Evolutionary conservation across 2,888 invertebrate genomes (phyloP), one percentile per base, ranked within the genome.

Genomic region (Trissolcus japonicus): DNA sequence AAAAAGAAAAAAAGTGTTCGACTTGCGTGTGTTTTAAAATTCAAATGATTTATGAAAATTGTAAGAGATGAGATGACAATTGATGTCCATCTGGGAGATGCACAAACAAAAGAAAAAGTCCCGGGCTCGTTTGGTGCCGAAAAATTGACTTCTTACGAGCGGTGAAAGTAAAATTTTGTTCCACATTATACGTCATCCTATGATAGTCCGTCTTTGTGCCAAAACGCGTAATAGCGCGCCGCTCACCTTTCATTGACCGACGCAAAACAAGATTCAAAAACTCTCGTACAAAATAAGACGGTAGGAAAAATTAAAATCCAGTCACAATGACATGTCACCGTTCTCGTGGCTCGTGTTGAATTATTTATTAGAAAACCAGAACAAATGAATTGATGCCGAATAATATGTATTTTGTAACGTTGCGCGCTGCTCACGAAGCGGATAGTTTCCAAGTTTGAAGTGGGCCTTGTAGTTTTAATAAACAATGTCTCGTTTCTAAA

Each of bases 401-500:
- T 43, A 11, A n/a, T 0, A n/a, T n/a, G n/a, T n/a, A 2, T 43
- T 43, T 43, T 6, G 43, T 14, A 43, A 13, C 17, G 48, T 48
- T 48, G 25, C 4, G 6, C 25, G 0, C 25, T 9, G 9, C 7
- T 29, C 29, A 9, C 2, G 35, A 35, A 35, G 2, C 35, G 35
- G n/a, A 1, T 35, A 35, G 35, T 35, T 35, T 35, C 9, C 35
- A 11, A 11, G 9, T 35, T 35, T 35, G 35, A 35, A 11, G 7
- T 35, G 7, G 35, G 25, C 40, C 29, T 46, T 63, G 53, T 48
- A 41, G 21, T 51, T 29, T 21, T 59, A 63, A 59, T 54, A 66
- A n/a, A 51, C 73, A 73, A 61, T 66, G 67, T 51, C 16, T 66
- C 73, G 25, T 75, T 75, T 68, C 75, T 68, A 63, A 75, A 59